Percentiles rank a stretch among this genome's conserved stretches.
Evolutionary conservation across 1,140 invertebrate genomes (phyloP).

Genomic region (Sminthurides bifidus): DNA sequence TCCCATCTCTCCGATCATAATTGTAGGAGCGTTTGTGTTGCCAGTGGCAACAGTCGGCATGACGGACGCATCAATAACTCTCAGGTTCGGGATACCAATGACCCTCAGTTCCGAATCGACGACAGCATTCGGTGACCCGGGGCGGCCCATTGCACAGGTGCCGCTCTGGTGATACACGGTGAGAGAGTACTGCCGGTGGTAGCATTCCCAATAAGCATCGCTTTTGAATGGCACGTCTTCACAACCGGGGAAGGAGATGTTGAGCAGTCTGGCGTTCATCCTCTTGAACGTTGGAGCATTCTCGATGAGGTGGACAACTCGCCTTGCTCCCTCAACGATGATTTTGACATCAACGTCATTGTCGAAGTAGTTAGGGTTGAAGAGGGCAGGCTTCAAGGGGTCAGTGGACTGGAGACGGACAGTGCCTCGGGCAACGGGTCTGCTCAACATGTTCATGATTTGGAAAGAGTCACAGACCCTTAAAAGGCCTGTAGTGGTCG

Average conservation of each 20-base stretch:
- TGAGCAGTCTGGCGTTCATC: not conserved
- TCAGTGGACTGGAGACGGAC: not conserved
- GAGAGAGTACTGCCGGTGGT: slow-evolving; percentile 17
- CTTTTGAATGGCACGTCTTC: slow-evolving; percentile 35
- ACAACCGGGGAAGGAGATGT: slow-evolving; percentile 24
- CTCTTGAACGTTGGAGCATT: not conserved
- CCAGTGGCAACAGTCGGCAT: slow-evolving; percentile 26
- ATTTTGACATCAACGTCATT: slow-evolving; percentile 3
- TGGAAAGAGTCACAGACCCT: slow-evolving; percentile 8
- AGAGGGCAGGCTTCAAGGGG: slow-evolving; percentile 2
- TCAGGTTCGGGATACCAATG: slow-evolving; percentile 22
- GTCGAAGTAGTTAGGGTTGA: slow-evolving; percentile 14
- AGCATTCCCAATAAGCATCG: slow-evolving; percentile 44
- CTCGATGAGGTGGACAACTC: slow-evolving; percentile 4
- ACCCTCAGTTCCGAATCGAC: slow-evolving; percentile 9
- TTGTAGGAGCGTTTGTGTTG: slow-evolving; percentile 32
- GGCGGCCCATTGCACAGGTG: slow-evolving; percentile 8
- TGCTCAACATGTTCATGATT: slow-evolving; percentile 57
- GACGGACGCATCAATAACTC: slow-evolving; percentile 33
- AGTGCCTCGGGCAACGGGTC: slow-evolving; percentile 53
- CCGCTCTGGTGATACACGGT: slow-evolving; percentile 13
- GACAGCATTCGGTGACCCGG: not conserved
- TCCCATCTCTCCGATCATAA: slow-evolving; percentile 13
- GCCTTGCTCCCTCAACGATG: slow-evolving; percentile 8
- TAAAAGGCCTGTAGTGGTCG: not conserved